phyloP scores from a whole-genome alignment of 2,888 invertebrate genomes.

The Caenorhabditis plicata region DNA sequence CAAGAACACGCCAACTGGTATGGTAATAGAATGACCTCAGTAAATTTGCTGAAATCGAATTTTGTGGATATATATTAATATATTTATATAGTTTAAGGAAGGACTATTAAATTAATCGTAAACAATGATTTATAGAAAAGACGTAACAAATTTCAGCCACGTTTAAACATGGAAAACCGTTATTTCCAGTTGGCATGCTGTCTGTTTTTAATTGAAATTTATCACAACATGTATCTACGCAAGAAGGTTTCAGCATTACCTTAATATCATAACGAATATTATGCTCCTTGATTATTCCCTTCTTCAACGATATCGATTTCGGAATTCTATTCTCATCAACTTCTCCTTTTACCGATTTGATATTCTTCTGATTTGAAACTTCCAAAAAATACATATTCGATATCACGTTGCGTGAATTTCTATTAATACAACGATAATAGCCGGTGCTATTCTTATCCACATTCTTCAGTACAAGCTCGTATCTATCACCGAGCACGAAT shows the following conservation, averaged over 20 bases:
- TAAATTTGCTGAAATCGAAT: too few relatives aligned
- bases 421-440: conserved; percentile 38
- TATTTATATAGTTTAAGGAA: too few relatives aligned
- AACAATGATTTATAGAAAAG: too few relatives aligned
- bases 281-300: conserved; percentile 3
- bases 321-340: conserved; percentile 1
- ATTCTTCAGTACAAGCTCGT: conserved; percentile 30
- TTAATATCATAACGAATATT: conserved; percentile 2
- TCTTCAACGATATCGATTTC: conserved; percentile 2
- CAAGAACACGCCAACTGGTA: too few relatives aligned
- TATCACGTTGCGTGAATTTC: conserved; percentile 12
- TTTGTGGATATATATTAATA: too few relatives aligned
- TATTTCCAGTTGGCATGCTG: too few relatives aligned
- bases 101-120: too few relatives aligned
- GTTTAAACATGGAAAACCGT: too few relatives aligned
- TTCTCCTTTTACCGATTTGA: conserved; percentile 3
- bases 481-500: conserved; percentile 34
- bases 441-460: conserved; percentile 34
- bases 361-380: conserved; percentile 14
- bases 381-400: conserved; percentile 33
- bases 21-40: too few relatives aligned
- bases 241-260: background rate
- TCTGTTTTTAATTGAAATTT: too few relatives aligned
- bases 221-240: background rate
- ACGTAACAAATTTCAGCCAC: too few relatives aligned